Base-by-base conservation (phyloP, 2,113 vertebrate genomes). In the Seriola quinqueradiata region DNA sequence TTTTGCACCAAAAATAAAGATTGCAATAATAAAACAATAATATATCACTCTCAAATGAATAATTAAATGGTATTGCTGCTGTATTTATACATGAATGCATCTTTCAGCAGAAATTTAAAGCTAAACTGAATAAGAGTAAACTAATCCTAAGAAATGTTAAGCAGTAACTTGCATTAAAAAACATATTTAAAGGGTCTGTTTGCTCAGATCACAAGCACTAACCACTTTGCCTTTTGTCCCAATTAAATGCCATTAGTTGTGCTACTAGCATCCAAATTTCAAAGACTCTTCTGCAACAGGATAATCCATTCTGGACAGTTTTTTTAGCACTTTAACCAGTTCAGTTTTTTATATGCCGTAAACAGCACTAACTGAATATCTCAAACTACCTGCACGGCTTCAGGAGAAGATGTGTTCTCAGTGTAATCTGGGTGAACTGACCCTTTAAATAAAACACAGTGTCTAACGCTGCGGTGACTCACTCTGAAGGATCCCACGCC, bases 401-500 rank as follows among this genome's bases (percentile, higher is more conserved):
- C 9, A 32, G 1, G 34, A 0, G 16, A 10, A n/a, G 8, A 9
- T 12, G 0, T 2, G 6, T 67, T 60, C 48, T 16, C 28, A 52
- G 4, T 70, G 3, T 21, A 12, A 32, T 66, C 21, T 36, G 5
- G 2, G 1, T n/a, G 5, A 63, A 77, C 28, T 52, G 5, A 9
- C 7, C 42, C 59, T 77, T 58, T 59, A 46, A 68, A 42, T 28
- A 8, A 46, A 55, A 52, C 19, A 9, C 19, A 9, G 9, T 4
- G 44, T n/a, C 1, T n/a, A 19, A 38, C 1, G 12, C 64, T 0
- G 80, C 25, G 0, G 42, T 59, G 80, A 95, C 97, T 97, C 94
- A 99, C 98, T 95, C 90, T 96, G 96, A 94, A 97, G 92, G 93
- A 93, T 84, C 95, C 97, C 64, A 89, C 60, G 81, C 94, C 90